Percentiles rank a stretch among this genome's conserved stretches.
Conservation (phyloP, 2,888 invertebrate genomes). For the Tanypteryx hageni region DNA sequence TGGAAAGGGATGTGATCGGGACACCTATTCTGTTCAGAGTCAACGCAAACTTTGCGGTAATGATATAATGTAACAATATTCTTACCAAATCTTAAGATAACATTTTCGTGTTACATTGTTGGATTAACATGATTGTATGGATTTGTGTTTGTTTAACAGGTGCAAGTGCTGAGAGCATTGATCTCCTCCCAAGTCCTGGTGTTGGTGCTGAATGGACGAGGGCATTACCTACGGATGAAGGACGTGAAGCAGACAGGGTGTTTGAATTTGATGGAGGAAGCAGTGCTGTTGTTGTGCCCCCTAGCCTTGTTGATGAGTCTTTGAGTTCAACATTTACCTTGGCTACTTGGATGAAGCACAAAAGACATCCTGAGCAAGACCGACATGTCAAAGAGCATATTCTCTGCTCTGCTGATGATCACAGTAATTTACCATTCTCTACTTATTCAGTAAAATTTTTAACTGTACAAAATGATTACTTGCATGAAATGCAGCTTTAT, state of each 20-base stretch:
- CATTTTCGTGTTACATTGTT: not conserved
- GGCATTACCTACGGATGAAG: slow-evolving; percentile 89
- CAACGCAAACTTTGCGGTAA: slow-evolving; percentile 89
- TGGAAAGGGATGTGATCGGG: slow-evolving; percentile 97
- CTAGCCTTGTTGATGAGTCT: slow-evolving; percentile 84
- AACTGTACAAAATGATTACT: not conserved
- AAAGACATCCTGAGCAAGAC: slow-evolving; percentile 85
- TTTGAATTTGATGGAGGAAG: slow-evolving; percentile 96
- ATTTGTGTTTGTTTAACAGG: slow-evolving; percentile 74
- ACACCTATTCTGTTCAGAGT: slow-evolving; percentile 91
- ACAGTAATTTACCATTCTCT: slow-evolving; percentile 82
- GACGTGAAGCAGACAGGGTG: slow-evolving; percentile 90
- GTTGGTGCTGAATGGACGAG: slow-evolving; percentile 89
- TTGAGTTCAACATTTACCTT: slow-evolving; percentile 91
- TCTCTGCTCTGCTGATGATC: slow-evolving; percentile 97
- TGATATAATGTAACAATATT: slow-evolving; percentile 68
- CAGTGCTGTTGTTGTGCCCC: slow-evolving; percentile 91
- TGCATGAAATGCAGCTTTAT: too few relatives aligned
- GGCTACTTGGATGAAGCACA: slow-evolving; percentile 97
- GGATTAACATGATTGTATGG: slow-evolving; percentile 45
- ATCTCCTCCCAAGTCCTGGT: slow-evolving; percentile 90
- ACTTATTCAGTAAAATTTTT: not conserved
- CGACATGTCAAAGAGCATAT: slow-evolving; percentile 97
- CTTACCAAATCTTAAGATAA: not conserved
- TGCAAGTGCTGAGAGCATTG: slow-evolving; percentile 88